Percentiles rank a stretch among this genome's conserved stretches.
Conservation (phyloP, 2,797 vertebrate species). For the Notamacropus eugenii region DNA sequence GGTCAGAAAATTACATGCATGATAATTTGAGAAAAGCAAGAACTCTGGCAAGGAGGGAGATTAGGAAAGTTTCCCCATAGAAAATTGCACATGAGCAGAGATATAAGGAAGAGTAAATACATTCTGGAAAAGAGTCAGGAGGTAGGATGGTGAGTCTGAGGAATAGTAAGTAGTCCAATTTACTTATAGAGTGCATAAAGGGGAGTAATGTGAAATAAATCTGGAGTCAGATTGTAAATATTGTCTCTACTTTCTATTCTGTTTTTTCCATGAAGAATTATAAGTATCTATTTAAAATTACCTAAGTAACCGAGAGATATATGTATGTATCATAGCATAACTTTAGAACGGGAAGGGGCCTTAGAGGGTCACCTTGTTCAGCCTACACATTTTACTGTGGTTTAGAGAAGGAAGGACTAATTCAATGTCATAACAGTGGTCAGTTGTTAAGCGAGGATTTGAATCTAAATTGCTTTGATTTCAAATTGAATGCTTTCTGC, state of each 20-base stretch:
- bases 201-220: not conserved
- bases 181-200: not conserved
- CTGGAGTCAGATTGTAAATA: not conserved
- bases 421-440: accelerated
- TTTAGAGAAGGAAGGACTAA: not conserved
- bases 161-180: not conserved
- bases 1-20: not conserved
- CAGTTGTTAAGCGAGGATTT: not conserved
- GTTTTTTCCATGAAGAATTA: not conserved
- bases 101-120: not conserved
- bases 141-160: not conserved
- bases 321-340: not conserved
- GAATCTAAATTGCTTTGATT: not conserved
- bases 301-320: not conserved
- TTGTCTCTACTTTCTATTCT: not conserved
- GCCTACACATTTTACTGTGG: not conserved
- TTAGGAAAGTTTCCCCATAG: not conserved
- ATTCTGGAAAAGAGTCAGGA: not conserved
- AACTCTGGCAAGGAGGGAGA: not conserved
- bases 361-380: not conserved
- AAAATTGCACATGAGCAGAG: not conserved
- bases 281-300: not conserved
- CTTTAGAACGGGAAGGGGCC: not conserved
- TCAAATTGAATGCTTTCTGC: not conserved
- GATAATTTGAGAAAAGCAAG: not conserved